phyloP scores from a whole-genome alignment of 2,113 vertebrate genomes.

The Sakesphorus luctuosus region DNA sequence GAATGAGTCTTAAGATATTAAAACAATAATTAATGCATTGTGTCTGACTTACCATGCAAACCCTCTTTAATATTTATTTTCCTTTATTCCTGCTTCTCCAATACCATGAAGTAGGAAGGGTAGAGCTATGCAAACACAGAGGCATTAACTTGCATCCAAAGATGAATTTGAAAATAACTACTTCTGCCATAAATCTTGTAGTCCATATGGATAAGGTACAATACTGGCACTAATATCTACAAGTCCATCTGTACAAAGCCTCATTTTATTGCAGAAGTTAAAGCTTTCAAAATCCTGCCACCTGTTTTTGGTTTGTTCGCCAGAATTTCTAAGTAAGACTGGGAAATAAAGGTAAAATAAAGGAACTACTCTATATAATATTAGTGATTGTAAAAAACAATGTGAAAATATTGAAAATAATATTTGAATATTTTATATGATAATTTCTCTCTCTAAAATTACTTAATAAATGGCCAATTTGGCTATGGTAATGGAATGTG shows the following conservation, averaged over 20 bases:
- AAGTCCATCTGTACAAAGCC: conserved; percentile 72
- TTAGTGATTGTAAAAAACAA: background rate
- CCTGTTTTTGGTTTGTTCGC: conserved; percentile 61
- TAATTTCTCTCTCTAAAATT: background rate
- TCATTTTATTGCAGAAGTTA: conserved; percentile 59
- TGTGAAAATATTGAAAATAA: background rate
- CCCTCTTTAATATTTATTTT: background rate
- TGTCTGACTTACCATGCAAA: background rate
- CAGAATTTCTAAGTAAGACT: conserved; percentile 41
- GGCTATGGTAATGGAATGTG: background rate
- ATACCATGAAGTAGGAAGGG: background rate
- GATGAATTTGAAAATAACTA: conserved; percentile 56
- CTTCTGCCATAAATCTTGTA: conserved; percentile 54
- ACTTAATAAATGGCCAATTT: background rate
- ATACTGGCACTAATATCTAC: conserved; percentile 61
- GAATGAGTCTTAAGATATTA: background rate
- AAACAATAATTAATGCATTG: background rate
- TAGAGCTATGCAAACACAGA: background rate
- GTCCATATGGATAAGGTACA: conserved; percentile 71
- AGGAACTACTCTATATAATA: background rate
- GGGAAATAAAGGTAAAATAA: background rate
- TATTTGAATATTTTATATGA: background rate
- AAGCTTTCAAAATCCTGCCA: conserved; percentile 67
- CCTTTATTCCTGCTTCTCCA: background rate
- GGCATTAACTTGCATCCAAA: conserved; percentile 17